Base-by-base conservation (phyloP, 2,888 invertebrate species). In the Rhamphomyia laevipes region DNA sequence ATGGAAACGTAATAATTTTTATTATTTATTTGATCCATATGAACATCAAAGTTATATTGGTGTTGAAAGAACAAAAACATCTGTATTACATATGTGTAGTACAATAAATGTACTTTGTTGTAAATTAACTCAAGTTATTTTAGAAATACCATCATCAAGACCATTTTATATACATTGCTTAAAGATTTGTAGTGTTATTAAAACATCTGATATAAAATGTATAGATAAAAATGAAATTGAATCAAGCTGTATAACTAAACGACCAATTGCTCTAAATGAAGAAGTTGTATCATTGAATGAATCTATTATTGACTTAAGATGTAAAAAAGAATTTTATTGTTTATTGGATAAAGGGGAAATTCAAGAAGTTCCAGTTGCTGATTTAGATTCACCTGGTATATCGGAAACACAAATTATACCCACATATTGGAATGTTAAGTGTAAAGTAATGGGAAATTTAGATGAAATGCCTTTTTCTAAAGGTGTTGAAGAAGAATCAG, bases 1-100 rank as follows among this genome's bases (percentile, higher is more conserved):
- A n/a, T 67, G 66, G 65, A 62, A 59, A 45, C 65, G 65, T 44
- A 54, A 60, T 0, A 54, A 57, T 0, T 65, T 64, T 18, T 61
- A 62, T 42, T 69, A 68, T 31, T 43, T 69, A 1, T 57, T 68
- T 51, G 67, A 69, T 58, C 67, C 70, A 1, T 69, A 64, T 56
- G 59, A 61, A 0, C 69, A 68, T 53, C 47, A 51, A 12, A 51
- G 51, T 12, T 37, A 35, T 2, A 7, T 48, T 16, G 46, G 35
- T 6, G 47, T 31, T 6, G 48, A 48, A 17, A 50, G 43, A 27
- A 18, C 46, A 4, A 59, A 59, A 15, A 60, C 60, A 12, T 61
- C 65, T n/a, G 55, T 57, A 0, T 46, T 69, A n/a, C 59, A 63
- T 16, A 68, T 68, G 64, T 66, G 66, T 30, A 60, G 60, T 12